Percentiles rank a stretch among this genome's conserved stretches.
Conservation (phyloP, 2,888 invertebrate species). For the Dexiosoma caninum region DNA sequence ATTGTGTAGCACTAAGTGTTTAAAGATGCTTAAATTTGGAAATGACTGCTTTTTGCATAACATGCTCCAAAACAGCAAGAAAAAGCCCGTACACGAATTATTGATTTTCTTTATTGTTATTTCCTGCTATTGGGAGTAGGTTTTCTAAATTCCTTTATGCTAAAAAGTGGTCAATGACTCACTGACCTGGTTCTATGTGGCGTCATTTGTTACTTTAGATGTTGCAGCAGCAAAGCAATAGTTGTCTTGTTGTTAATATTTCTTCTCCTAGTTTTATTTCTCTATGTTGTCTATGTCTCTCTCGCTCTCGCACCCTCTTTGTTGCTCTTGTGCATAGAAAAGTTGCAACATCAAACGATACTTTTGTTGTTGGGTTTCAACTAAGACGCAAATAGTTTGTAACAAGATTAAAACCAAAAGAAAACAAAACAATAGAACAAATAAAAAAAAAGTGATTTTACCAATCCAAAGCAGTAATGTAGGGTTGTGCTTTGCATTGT, state of each 20-base stretch:
- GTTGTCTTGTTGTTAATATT: slow-evolving; percentile 26
- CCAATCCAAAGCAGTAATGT: background rate
- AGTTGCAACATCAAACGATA: slow-evolving; percentile 24
- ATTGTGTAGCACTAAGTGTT: too few relatives aligned
- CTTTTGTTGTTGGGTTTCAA: slow-evolving; percentile 1
- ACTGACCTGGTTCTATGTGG: slow-evolving; percentile 62
- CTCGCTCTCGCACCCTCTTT: background rate
- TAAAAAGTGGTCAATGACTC: slow-evolving; percentile 66
- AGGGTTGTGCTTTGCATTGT: too few relatives aligned
- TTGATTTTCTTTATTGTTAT: background rate
- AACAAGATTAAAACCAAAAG: too few relatives aligned
- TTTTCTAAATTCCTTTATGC: slow-evolving; percentile 37
- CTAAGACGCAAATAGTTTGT: background rate
- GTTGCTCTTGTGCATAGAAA: background rate
- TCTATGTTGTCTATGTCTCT: background rate
- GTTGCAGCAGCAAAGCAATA: background rate
- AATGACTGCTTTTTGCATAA: too few relatives aligned
- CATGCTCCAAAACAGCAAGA: background rate
- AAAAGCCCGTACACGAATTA: background rate
- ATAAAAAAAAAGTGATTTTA: background rate
- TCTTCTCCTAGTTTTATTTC: background rate
- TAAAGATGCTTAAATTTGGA: too few relatives aligned
- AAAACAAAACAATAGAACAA: background rate
- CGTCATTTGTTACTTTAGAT: slow-evolving; percentile 39
- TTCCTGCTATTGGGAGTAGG: background rate